These are phyloP conservation scores for Telmatochromis brachygnathus DNA, from an alignment of 2,113 vertebrate species.

Conservation along the genomic window DNA sequence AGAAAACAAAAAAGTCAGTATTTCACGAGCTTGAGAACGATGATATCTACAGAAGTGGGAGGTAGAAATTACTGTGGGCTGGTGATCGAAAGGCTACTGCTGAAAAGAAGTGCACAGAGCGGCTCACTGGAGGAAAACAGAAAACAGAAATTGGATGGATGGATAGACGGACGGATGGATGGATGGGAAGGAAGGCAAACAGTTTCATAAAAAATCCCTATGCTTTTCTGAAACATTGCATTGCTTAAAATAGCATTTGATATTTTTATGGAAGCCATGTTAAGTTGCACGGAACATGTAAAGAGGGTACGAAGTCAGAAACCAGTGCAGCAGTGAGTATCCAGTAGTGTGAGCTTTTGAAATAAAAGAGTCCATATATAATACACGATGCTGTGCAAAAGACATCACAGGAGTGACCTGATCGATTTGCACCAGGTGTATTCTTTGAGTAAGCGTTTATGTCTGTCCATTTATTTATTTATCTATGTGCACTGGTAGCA, in stretches of 20 bases:
- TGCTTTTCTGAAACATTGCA: neutral
- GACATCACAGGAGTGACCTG: neutral
- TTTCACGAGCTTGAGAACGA: neutral
- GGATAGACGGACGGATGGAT: accelerated
- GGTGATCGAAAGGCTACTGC: neutral
- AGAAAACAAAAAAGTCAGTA: neutral
- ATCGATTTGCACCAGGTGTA: neutral
- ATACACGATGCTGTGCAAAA: neutral
- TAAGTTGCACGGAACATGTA: neutral
- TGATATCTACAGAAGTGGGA: neutral
- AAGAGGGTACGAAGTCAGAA: neutral
- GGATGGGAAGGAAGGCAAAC: neutral
- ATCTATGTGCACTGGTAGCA: neutral
- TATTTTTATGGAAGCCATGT: neutral
- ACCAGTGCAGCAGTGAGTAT: neutral
- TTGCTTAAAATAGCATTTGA: neutral
- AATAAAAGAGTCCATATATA: neutral
- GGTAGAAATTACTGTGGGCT: neutral
- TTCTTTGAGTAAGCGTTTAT: accelerated
- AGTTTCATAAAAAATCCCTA: neutral
- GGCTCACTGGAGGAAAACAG: neutral
- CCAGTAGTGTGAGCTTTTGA: neutral
- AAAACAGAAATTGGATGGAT: neutral
- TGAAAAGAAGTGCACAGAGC: neutral
- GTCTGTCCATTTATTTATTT: neutral